Base-by-base conservation (phyloP, 2,888 invertebrate genomes). In the Blastobasis lacticolella region DNA sequence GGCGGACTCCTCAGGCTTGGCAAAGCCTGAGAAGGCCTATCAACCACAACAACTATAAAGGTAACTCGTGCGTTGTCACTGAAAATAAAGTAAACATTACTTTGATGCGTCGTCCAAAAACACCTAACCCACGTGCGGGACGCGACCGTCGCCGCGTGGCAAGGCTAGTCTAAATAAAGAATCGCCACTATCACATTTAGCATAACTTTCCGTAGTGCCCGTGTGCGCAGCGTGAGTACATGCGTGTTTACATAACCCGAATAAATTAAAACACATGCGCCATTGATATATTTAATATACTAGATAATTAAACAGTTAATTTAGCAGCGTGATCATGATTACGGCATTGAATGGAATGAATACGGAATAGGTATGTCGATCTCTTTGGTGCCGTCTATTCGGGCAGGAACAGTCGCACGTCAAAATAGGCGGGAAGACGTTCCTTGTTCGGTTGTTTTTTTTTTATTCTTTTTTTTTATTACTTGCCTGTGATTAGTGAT, bases 391-490 rank as follows among this genome's bases (percentile, higher is more conserved):
- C 45, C 47, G 48, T 45, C 7, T 23, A 38, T 38, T 50, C 63
- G 61, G 60, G 64, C 66, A 60, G 67, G 71, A 71, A 69, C 77
- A 74, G 70, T 75, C 69, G 69, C 54, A 57, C 66, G 71, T 70
- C 63, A 69, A 54, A 23, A 56, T 75, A 73, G 78, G 81, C 83
- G 82, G 81, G 81, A 83, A 77, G 67, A 67, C 70, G 66, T 68
- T 56, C 54, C 52, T 55, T 63, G 61, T 58, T 45, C 49, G 46
- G 52, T 61, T 56, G 48, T 58, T 64, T 59, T 57, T 38, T 55
- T 52, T 58, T 58, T 60, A 62, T 57, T 52, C 57, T 60, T 60
- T 56, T 66, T 67, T 66, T 61, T 59, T 63, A 50, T 46, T 53
- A 48, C 56, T 63, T 68, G 71, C 66, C 66, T 65, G 73, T 75